Base-by-base conservation (phyloP, 2,888 invertebrate genomes). In the Syritta pipiens region DNA sequence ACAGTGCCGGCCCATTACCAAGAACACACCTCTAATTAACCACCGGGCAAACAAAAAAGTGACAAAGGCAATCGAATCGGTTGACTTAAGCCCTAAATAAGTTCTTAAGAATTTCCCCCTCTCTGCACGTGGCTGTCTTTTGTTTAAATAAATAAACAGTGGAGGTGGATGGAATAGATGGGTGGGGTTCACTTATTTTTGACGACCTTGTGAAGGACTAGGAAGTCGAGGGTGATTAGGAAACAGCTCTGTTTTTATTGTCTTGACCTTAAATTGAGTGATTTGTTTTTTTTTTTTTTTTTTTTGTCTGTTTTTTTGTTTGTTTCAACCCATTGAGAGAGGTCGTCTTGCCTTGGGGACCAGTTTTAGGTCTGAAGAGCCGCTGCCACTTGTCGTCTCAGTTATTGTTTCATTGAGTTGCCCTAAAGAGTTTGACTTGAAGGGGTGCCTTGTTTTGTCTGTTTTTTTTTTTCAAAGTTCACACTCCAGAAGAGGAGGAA, bases 211-310 rank as follows among this genome's bases (percentile, higher is more conserved):
- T 12, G 10, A 65, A 65, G 35, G 53, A 46, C 44, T 46, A 35
- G 32, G 44, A 44, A 53, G 12, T 32, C 20, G 7, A 22, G 20
- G 17, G 10, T 10, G 9, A 49, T 14, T 59, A 9, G 9, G 24
- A 26, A 40, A 17, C 35, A 19, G 19, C 5, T 48, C 24, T 20
- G n/a, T 24, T 4, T 32, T 20, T 22, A 35, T 20, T 28, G 6
- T 26, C 53, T 35, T 65, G 65, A 46, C 65, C 65, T 65, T 44
- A 22, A 44, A 32, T 55, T 17, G 14, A 65, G 53, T 30, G 24
- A 42, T 53, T 53, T 22, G 49, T 17, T 44, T 65, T 42, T 10
- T 17, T 17, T 42, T 30, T 17, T 42, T 24, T 32, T 53, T 7
- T 17, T 20, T 51, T 22, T 17, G 19, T 24, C 14, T 14, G 3